Conservation (phyloP, 2,113 vertebrate species). For the Psammodynastes pulverulentus region DNA sequence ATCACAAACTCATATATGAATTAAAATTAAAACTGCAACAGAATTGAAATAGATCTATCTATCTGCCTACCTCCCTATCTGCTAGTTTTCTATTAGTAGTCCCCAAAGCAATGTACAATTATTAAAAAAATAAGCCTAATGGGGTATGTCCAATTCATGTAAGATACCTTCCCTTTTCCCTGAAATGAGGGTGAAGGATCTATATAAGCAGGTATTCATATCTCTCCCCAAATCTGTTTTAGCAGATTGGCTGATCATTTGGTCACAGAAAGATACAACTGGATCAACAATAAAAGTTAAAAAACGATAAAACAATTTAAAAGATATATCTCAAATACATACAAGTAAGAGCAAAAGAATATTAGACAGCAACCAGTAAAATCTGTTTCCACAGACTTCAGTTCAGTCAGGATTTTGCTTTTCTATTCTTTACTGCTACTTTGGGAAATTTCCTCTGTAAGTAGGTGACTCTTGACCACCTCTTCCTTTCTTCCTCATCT, state of each 20-base stretch:
- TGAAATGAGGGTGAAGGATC: too few species aligned
- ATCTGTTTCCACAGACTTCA: not conserved
- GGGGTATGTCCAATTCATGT: too few species aligned
- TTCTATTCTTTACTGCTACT: not conserved
- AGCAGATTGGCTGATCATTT: not conserved
- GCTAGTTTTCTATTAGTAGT: not conserved
- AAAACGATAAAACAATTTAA: not conserved
- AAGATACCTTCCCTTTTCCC: too few species aligned
- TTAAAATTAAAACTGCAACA: not conserved
- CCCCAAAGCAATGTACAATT: too few species aligned
- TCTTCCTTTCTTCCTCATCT: not conserved
- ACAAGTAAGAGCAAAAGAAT: not conserved
- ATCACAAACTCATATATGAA: not conserved
- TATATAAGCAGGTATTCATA: not conserved
- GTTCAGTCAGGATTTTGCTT: not conserved
- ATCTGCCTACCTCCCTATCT: accelerated
- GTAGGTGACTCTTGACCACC: not conserved
- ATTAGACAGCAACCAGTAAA: not conserved
- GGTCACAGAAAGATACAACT: not conserved
- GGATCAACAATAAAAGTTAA: not conserved
- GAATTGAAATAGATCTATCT: not conserved
- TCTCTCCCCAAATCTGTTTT: not conserved
- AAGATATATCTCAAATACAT: not conserved
- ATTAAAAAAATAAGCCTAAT: too few species aligned
- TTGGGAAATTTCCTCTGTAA: not conserved